A percentile compares a stretch with the other conserved stretches of the same genome.
These are phyloP conservation scores for Drosophila subpulchrella DNA, from an alignment of 1,140 invertebrate species.

Conservation along the genomic window DNA sequence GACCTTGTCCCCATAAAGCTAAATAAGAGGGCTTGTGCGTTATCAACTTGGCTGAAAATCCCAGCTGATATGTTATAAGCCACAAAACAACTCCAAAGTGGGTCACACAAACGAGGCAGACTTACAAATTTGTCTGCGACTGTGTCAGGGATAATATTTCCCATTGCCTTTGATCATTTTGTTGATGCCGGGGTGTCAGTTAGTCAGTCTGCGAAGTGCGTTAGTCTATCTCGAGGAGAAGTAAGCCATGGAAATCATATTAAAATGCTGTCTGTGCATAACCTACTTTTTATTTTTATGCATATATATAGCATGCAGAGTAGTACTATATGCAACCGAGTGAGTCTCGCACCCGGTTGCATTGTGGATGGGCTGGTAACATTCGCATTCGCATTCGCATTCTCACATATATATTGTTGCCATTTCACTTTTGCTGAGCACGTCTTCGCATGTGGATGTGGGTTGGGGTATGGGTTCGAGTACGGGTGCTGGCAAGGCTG, in stretches of 20 bases:
- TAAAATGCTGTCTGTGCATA: slow-evolving; percentile 80
- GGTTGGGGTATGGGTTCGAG: neutral
- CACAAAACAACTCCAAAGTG: slow-evolving; percentile 20
- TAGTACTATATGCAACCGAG: slow-evolving; percentile 9
- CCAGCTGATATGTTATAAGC: slow-evolving; percentile 24
- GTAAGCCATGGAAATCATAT: slow-evolving; percentile 78
- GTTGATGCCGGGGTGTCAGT: slow-evolving; percentile 35
- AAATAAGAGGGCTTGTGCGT: slow-evolving; percentile 2
- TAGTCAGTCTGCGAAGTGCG: slow-evolving; percentile 43
- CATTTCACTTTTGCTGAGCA: slow-evolving; percentile 79
- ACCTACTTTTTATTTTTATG: slow-evolving; percentile 74
- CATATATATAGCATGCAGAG: slow-evolving; percentile 9
- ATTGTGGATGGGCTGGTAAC: slow-evolving; percentile 8
- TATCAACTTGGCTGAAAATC: slow-evolving; percentile 8
- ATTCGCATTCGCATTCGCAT: neutral
- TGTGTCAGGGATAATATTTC: slow-evolving; percentile 36
- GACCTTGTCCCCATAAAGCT: neutral
- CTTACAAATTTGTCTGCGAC: slow-evolving; percentile 37
- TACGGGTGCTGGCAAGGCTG: slow-evolving; percentile 56
- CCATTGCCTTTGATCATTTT: slow-evolving; percentile 47
- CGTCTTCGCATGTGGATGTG: slow-evolving; percentile 43
- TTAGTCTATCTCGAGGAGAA: slow-evolving; percentile 42
- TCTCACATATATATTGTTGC: slow-evolving; percentile 62
- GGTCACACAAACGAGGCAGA: slow-evolving; percentile 24
- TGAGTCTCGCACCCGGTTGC: slow-evolving; percentile 23